These are phyloP conservation scores for Parasteatoda tepidariorum DNA, from an alignment of 1,140 invertebrate species.

Conservation along the genomic window DNA sequence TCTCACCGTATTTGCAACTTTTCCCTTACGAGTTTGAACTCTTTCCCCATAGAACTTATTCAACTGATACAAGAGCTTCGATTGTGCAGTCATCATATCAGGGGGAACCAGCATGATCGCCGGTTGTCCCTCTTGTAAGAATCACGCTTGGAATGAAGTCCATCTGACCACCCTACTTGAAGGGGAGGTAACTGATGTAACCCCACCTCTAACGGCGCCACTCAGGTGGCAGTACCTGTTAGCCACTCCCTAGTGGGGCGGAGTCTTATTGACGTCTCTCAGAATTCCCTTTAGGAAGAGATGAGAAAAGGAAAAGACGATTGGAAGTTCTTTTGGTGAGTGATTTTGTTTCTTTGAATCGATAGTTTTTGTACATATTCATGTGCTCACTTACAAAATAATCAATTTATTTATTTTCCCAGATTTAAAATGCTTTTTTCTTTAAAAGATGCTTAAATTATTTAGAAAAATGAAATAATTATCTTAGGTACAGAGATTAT, in stretches of 20 bases:
- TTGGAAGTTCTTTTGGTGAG: conserved; percentile 31
- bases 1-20: conserved; percentile 88
- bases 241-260: conserved; percentile 23
- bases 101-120: conserved; percentile 81
- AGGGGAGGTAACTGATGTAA: not conserved
- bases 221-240: conserved; percentile 37
- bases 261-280: not conserved
- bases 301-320: conserved; percentile 10
- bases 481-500: no score
- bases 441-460: no score
- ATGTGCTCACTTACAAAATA: not conserved
- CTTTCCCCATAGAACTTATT: conserved; percentile 94
- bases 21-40: conserved; percentile 84
- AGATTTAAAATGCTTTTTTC: no score
- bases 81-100: conserved; percentile 86
- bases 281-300: conserved; percentile 22
- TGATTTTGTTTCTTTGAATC: conserved; percentile 16
- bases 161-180: conserved; percentile 16
- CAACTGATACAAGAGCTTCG: conserved; percentile 91
- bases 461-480: no score
- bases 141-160: conserved; percentile 8
- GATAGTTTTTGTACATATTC: no score
- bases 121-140: conserved; percentile 28
- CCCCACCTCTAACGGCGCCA: not conserved
- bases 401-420: not conserved